Base-by-base conservation (phyloP, 1,140 invertebrate genomes). In the Drosophila repleta region DNA sequence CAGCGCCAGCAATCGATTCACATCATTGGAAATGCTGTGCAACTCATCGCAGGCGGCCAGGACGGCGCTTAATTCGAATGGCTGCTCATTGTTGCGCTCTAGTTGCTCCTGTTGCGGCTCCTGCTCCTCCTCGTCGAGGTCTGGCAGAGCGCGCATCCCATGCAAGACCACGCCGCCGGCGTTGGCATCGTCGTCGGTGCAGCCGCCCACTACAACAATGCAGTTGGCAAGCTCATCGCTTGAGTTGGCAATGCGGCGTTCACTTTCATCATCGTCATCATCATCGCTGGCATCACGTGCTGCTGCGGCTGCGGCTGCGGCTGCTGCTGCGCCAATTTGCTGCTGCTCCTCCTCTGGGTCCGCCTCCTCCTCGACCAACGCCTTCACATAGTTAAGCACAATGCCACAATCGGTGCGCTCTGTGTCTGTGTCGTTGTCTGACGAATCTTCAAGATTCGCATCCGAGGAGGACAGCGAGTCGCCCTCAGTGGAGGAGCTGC, bases 401-500 rank as follows among this genome's bases (percentile, higher is more conserved):
- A 92, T 92, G 46, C 92, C 90, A 65, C 91, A 92, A 58, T 93
- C 92, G 5, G 82, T 81, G 55, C 91, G 87, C 63, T 93, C 93
- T 1, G 92, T 92, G 52, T 93, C 93, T 0, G 92, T 93, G 46
- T 93, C 93, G 49, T 93, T 93, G 67, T 93, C 93, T 0, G 93
- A 93, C 1, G 92, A 91, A 68, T 94, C 94, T 26, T 92, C 91
- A 2, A 91, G 92, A 93, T 73, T 94, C 87, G 82, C 93, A 92
- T 94, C 93, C 0, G 91, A 92, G 1, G 91, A 85, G 13, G 79
- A 78, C n/a, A 87, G 41, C 3, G 90, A 82, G 62, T 93, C 94
- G 11, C 94, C 92, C 43, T 95, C 94, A 5, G 95, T 95, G 7
- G 94, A 95, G 0, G 95, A 93, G 26, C 94, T 94, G 45, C 94